Evolutionary conservation across 2,888 invertebrate genomes (phyloP), one percentile per base, ranked within the genome.

Genomic region (Ormyrus thymus): DNA sequence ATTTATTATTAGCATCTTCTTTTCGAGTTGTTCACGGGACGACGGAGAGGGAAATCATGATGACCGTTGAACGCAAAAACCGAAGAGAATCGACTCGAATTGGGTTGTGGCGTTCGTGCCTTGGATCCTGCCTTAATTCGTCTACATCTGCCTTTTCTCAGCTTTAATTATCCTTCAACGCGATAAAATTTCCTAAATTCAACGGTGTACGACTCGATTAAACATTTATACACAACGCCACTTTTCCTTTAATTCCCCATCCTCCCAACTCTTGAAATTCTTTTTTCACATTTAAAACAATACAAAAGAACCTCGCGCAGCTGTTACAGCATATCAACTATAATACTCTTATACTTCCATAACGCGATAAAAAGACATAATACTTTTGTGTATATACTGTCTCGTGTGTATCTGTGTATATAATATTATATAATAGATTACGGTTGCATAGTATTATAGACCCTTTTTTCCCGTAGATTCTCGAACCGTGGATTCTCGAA

Each of bases 11-110:
- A 29, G 29, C 29, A 3, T 29, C 29, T 29, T 29, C 29, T 29
- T 76, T 76, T 76, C 74, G 56, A 53, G 45, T 73, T 73, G 2
- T 29, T 73, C 75, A 79, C 78, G 81, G 80, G 81, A 82, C 78
- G 80, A 83, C 81, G 81, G 80, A 81, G 79, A 76, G 76, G 78
- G 77, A 78, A 83, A 81, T 80, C 48, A 69, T 81, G 79, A 77
- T 29, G 29, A 29, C 29, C 29, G 29, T 29, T 29, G 29, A 29
- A 29, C 29, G 29, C 29, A 29, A 4, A 29, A 29, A 29, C 29
- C 29, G 29, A 29, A 3, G 29, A 29, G 29, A 29, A 29, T 29
- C 29, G 29, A 29, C 29, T 29, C 29, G 29, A 29, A 29, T 29
- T 29, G 29, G 7, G 43, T 61, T 62, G 62, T 53, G 45, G 68